Conservation (phyloP, 2,888 invertebrate species). For the Dicroscelio sp. region DNA sequence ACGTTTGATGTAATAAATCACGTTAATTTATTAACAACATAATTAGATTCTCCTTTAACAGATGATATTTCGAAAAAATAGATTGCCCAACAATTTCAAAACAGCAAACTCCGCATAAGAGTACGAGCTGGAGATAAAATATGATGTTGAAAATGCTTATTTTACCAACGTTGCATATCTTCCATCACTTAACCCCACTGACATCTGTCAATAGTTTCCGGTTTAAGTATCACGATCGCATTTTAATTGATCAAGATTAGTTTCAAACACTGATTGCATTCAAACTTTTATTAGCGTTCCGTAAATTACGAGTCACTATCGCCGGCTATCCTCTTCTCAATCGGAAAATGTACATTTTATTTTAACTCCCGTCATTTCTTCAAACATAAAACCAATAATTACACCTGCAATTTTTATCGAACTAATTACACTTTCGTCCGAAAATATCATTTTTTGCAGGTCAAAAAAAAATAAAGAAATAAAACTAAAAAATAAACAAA, state of each 20-base stretch:
- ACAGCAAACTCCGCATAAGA: neutral
- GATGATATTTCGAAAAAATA: constrained; percentile 6
- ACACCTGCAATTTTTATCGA: too few relatives aligned
- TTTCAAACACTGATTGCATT: constrained; percentile 57
- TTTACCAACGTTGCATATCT: constrained; percentile 40
- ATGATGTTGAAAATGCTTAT: constrained; percentile 34
- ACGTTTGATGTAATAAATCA: neutral
- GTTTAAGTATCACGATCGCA: constrained; percentile 52
- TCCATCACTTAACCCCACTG: constrained; percentile 60
- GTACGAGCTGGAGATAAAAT: too few relatives aligned
- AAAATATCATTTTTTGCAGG: too few relatives aligned
- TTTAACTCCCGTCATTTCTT: too few relatives aligned
- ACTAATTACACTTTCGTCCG: too few relatives aligned
- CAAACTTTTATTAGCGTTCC: constrained; percentile 32
- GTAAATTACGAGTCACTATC: neutral
- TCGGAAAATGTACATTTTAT: neutral
- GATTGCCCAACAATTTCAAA: constrained; percentile 35
- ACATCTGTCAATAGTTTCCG: constrained; percentile 71
- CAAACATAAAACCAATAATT: too few relatives aligned
- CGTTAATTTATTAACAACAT: constrained; percentile 23
- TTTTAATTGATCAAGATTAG: constrained; percentile 70
- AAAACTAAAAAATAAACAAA: too few relatives aligned
- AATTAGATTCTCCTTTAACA: neutral
- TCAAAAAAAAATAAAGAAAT: too few relatives aligned
- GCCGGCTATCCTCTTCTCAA: too few relatives aligned